Evolutionary conservation across 2,888 invertebrate species (phyloP).

Genomic region (Myathropa florea): DNA sequence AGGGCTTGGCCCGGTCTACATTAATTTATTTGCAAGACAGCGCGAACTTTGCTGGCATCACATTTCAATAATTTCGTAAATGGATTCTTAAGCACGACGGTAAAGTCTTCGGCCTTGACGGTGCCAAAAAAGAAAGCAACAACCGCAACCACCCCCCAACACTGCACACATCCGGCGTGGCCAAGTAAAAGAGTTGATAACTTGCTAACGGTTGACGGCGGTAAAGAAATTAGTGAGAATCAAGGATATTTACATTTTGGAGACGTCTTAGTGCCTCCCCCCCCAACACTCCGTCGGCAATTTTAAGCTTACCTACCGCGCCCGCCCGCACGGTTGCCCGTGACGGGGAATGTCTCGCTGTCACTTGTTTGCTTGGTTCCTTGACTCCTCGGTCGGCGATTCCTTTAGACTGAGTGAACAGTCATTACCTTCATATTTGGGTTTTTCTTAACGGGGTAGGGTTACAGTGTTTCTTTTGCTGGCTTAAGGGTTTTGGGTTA

Average conservation of each 20-base stretch:
- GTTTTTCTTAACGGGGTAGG: slow-evolving; percentile 7
- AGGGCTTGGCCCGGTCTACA: slow-evolving; percentile 1
- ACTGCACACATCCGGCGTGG: neutral
- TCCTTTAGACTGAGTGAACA: neutral
- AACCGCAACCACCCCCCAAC: neutral
- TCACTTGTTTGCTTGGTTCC: slow-evolving; percentile 30
- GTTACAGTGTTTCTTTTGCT: too few species aligned
- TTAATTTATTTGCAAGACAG: slow-evolving; percentile 45
- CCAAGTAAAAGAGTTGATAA: slow-evolving; percentile 42
- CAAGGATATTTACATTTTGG: slow-evolving; percentile 42
- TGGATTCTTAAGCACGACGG: slow-evolving; percentile 36
- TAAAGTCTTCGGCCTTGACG: neutral
- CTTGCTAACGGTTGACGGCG: slow-evolving; percentile 27
- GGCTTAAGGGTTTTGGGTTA: neutral
- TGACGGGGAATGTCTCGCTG: slow-evolving; percentile 2
- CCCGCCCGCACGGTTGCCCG: neutral
- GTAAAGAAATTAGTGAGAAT: slow-evolving; percentile 44
- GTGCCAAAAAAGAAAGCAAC: neutral
- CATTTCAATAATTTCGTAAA: slow-evolving; percentile 66
- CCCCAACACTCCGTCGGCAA: too few species aligned
- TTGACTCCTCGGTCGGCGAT: neutral
- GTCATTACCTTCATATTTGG: slow-evolving; percentile 37
- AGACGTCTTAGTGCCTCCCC: neutral
- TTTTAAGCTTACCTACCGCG: too few species aligned
- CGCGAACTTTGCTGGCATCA: slow-evolving; percentile 40